Percentiles rank a stretch among this genome's conserved stretches.
Conservation (phyloP, 2,113 vertebrate species). For the Mesembrinibis cayennensis region DNA sequence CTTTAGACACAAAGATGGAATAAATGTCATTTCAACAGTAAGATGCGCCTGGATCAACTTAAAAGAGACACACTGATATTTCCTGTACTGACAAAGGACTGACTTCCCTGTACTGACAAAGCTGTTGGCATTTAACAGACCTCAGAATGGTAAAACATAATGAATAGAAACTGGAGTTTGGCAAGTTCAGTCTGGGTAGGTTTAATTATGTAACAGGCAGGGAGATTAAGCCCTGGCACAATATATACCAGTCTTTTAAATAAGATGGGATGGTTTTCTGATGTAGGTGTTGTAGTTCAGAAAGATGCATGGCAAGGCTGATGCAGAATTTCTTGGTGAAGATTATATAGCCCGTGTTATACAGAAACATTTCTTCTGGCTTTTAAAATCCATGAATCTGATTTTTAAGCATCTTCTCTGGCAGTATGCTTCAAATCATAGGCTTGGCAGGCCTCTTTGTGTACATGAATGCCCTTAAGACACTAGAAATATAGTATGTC, state of each 20-base stretch:
- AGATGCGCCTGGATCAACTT: not conserved
- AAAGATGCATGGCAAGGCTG: not conserved
- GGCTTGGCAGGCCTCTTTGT: not conserved
- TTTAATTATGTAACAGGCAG: not conserved
- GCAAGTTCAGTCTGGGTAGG: not conserved
- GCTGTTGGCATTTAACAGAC: not conserved
- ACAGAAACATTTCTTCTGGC: not conserved
- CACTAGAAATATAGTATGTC: not conserved
- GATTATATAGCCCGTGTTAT: not conserved
- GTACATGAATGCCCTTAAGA: not conserved
- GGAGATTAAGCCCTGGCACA: not conserved
- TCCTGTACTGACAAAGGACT: not conserved
- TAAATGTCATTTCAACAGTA: not conserved
- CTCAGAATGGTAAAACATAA: not conserved
- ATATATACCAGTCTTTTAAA: not conserved
- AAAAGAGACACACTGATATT: not conserved
- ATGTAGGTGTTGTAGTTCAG: not conserved
- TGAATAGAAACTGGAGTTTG: not conserved
- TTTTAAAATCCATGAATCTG: slow-evolving; percentile 32
- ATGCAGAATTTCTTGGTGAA: not conserved
- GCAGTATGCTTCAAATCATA: slow-evolving; percentile 1
- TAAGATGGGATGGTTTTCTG: not conserved
- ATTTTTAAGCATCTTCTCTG: slow-evolving; percentile 11
- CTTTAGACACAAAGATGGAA: not conserved
- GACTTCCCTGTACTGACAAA: not conserved